Evolutionary conservation across 2,797 vertebrate genomes (phyloP), one percentile per base, ranked within the genome.

Genomic region (Argya squamiceps): DNA sequence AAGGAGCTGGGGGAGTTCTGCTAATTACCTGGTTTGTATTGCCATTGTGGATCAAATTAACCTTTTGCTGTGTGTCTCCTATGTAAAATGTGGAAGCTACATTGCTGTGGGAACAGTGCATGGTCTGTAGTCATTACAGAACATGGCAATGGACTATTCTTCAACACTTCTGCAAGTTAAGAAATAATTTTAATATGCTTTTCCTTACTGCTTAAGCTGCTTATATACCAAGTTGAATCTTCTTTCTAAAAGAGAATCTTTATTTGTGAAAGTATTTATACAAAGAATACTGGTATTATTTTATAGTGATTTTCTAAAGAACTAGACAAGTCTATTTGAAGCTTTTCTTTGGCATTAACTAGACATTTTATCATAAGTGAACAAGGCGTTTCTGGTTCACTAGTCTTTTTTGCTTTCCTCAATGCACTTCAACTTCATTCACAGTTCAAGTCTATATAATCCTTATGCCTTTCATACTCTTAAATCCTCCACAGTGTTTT

Each of bases 341-440:
- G 97, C 94, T 97, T 98, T 98, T 98, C 96, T 98, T 98, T 96
- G 93, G 96, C 87, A 96, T 97, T 97, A 97, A 95, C 97, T 97
- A 96, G 96, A 96, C 96, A 95, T 97, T 98, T 98, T 98, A 98
- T 98, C 98, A 88, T 98, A 97, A 97, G 96, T 97, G 98, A 97
- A 88, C 98, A 98, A 97, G 92, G 96, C 60, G 2, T 97, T 98
- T 98, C 97, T 97, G 96, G 97, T 97, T 97, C 96, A 96, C 95
- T 96, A 70, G 96, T 73, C 96, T 97, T 97, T 94, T 97, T 97
- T 97, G 93, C 97, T 97, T 98, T 97, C 95, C 92, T 98, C 95
- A 97, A 97, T 97, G 95, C 88, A 93, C 97, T 97, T 97, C 97
- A 97, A 95, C 94, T 87, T 97, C 91, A 97, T 95, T 96, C 95